Evolutionary conservation across 2,888 invertebrate species (phyloP).

Genomic region (Odontothrips loti): DNA sequence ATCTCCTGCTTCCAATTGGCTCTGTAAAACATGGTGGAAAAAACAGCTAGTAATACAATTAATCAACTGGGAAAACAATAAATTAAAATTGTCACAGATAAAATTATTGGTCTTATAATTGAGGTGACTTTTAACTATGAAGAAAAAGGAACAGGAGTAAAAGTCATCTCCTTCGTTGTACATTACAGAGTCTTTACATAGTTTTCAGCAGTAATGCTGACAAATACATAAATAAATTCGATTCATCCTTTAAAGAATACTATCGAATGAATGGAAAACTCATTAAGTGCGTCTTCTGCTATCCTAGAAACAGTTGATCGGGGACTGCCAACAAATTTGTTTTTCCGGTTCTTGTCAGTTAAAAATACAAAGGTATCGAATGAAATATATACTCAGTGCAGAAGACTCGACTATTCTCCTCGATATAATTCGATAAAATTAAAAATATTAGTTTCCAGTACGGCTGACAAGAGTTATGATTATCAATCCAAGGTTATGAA

Average conservation of each 20-base stretch:
- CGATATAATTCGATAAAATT: too few relatives aligned
- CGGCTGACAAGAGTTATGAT: not conserved
- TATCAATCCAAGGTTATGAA: slow-evolving; percentile 14
- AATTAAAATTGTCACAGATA: not conserved
- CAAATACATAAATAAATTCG: too few relatives aligned
- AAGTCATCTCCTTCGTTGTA: not conserved
- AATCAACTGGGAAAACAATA: not conserved
- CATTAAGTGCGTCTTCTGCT: slow-evolving; percentile 15
- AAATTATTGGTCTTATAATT: not conserved
- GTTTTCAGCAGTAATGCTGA: too few relatives aligned
- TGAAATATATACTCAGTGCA: too few relatives aligned
- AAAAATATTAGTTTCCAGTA: not conserved
- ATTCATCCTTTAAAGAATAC: not conserved
- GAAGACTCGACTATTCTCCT: too few relatives aligned
- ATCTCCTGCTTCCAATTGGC: not conserved
- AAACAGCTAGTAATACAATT: not conserved
- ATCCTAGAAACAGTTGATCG: not conserved
- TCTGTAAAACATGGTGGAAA: not conserved
- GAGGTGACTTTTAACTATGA: not conserved
- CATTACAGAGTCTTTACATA: not conserved
- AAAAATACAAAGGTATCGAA: too few relatives aligned
- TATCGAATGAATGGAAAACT: not conserved
- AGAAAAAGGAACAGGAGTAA: not conserved
- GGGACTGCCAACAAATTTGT: not conserved
- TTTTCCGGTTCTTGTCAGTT: not conserved